Percentiles rank a stretch among this genome's conserved stretches.
Conservation (phyloP, 2,113 vertebrate species). For the Podiceps cristatus region DNA sequence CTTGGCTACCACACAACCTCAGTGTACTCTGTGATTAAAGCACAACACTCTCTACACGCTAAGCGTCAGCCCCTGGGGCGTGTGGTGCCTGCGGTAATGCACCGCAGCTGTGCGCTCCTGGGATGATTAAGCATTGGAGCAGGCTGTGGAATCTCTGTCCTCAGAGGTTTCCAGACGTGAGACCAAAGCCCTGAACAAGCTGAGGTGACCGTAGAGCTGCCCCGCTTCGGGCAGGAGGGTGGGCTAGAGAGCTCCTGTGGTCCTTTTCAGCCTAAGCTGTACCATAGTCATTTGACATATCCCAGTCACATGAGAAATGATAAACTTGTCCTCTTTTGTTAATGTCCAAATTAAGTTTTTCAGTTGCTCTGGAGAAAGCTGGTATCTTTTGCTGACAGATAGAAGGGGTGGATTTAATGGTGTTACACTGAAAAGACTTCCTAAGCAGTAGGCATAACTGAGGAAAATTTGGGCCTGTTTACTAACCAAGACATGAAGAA, state of each 20-base stretch:
- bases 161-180: neutral
- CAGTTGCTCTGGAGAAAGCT: neutral
- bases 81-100: neutral
- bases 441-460: neutral
- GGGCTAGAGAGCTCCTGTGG: neutral
- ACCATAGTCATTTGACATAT: neutral
- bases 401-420: neutral
- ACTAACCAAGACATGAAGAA: neutral
- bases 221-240: rapidly evolving
- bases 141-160: neutral
- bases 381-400: neutral
- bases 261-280: neutral
- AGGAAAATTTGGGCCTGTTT: neutral
- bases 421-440: neutral
- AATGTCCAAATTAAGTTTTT: neutral
- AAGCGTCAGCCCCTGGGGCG: neutral
- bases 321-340: neutral
- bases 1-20: neutral
- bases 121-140: neutral
- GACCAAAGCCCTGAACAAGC: neutral
- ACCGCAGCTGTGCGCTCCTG: neutral
- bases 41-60: neutral
- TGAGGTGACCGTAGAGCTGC: neutral
- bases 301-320: neutral
- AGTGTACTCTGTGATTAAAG: neutral